Conservation (phyloP, 2,113 vertebrate genomes). For the Rhineura floridana region DNA sequence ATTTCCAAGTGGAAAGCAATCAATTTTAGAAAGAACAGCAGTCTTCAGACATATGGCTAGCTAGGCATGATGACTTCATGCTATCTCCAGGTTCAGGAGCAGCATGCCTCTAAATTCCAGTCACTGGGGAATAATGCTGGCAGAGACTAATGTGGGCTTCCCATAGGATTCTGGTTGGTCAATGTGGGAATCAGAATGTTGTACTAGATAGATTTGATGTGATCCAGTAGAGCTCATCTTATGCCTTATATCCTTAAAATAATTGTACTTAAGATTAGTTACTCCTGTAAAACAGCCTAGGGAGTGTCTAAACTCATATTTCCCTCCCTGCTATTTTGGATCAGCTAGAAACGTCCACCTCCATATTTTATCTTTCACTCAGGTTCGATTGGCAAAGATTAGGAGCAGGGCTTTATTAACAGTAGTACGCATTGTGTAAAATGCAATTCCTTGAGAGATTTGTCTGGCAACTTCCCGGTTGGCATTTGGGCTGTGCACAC, state of each 20-base stretch:
- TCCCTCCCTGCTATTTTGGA: no score
- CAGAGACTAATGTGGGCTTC: background rate
- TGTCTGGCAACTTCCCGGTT: background rate
- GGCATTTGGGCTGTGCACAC: background rate
- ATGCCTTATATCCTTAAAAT: background rate
- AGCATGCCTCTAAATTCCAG: no score
- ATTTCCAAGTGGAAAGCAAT: no score
- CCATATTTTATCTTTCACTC: background rate
- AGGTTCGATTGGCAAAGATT: background rate
- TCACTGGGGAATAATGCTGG: no score
- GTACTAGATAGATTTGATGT: background rate
- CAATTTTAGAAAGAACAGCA: no score
- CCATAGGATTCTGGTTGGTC: background rate
- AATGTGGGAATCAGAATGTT: background rate
- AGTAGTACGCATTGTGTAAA: background rate
- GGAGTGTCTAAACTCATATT: background rate
- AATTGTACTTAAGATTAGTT: background rate
- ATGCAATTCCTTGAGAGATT: background rate
- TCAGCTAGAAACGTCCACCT: background rate
- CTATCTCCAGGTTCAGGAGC: no score
- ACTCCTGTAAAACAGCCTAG: background rate
- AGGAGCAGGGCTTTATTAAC: background rate
- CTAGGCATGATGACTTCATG: no score
- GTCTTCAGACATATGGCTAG: no score
- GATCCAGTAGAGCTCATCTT: background rate